A percentile compares a stretch with the other conserved stretches of the same genome.
Conservation (phyloP, 2,797 vertebrate genomes). For the Pseudomugil gertrudae region DNA sequence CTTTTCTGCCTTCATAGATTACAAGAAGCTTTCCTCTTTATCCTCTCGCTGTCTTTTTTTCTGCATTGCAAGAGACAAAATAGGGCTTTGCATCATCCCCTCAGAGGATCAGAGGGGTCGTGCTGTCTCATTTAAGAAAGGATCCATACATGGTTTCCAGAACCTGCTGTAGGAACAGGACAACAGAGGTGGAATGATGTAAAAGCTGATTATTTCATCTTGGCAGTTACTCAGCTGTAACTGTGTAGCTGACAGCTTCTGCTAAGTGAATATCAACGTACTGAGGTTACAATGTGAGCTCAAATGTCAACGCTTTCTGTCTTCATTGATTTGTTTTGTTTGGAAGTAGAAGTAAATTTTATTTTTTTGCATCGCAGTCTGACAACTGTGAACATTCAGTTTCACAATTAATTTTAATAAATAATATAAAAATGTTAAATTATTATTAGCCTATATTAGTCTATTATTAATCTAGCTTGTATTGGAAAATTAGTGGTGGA, state of each 20-base stretch:
- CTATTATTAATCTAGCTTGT: too few species aligned
- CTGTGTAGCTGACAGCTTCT: conserved; percentile 25
- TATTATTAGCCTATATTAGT: too few species aligned
- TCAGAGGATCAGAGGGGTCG: conserved; percentile 27
- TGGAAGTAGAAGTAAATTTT: conserved; percentile 17
- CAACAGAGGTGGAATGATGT: conserved; percentile 45
- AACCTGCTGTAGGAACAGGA: conserved; percentile 27
- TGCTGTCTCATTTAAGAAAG: conserved; percentile 40
- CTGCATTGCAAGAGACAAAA: conserved; percentile 65
- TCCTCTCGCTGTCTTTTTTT: conserved; percentile 18
- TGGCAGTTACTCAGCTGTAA: conserved; percentile 39
- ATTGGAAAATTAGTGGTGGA: too few species aligned
- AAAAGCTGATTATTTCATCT: conserved; percentile 41
- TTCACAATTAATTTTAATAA: not conserved
- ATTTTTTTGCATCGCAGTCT: not conserved
- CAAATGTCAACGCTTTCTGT: conserved; percentile 28
- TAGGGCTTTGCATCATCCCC: conserved; percentile 61
- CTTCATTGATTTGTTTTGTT: conserved; percentile 7
- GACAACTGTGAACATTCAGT: not conserved
- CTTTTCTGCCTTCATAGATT: conserved; percentile 30
- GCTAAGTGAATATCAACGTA: conserved; percentile 48
- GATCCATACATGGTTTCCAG: conserved; percentile 35
- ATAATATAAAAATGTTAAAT: too few species aligned
- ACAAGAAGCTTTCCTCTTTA: conserved; percentile 2
- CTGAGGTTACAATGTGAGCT: conserved; percentile 10